phyloP scores from a whole-genome alignment of 1,140 invertebrate species.

The Vanessa atalanta region DNA sequence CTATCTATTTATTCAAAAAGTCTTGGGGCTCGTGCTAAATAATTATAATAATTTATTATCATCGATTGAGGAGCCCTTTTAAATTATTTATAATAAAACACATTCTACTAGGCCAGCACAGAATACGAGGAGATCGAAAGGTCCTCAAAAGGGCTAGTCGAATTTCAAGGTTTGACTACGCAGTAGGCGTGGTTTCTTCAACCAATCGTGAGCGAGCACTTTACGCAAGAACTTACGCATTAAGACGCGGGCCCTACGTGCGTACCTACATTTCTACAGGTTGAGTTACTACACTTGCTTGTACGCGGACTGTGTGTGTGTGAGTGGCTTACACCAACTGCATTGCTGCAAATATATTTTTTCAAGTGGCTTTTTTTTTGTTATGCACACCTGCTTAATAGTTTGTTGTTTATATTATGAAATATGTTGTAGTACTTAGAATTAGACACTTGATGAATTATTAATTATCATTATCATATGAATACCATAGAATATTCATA shows the following conservation, averaged over 20 bases:
- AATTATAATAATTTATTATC: constrained; percentile 32
- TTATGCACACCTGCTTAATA: too few species aligned
- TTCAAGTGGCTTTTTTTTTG: too few species aligned
- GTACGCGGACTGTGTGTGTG: too few species aligned
- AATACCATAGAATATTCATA: too few species aligned
- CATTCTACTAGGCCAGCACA: constrained; percentile 70
- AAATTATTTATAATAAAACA: constrained; percentile 81
- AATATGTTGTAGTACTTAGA: too few species aligned
- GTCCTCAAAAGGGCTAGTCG: constrained; percentile 66
- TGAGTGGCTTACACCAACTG: too few species aligned
- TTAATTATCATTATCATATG: too few species aligned
- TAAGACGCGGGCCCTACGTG: constrained; percentile 41
- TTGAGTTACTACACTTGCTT: neutral
- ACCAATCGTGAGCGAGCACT: constrained; percentile 61
- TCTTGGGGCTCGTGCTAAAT: neutral
- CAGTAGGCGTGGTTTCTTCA: constrained; percentile 70
- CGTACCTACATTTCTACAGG: neutral
- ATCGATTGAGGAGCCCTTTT: constrained; percentile 66
- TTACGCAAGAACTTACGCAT: constrained; percentile 73
- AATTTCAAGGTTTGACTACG: constrained; percentile 74
- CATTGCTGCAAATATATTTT: too few species aligned
- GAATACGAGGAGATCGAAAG: constrained; percentile 63
- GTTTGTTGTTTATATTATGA: too few species aligned
- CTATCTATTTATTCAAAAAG: too few species aligned
- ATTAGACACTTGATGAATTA: too few species aligned